These are phyloP conservation scores for Valencia hispanica DNA, from an alignment of 2,797 vertebrate genomes.

Conservation along the genomic window DNA sequence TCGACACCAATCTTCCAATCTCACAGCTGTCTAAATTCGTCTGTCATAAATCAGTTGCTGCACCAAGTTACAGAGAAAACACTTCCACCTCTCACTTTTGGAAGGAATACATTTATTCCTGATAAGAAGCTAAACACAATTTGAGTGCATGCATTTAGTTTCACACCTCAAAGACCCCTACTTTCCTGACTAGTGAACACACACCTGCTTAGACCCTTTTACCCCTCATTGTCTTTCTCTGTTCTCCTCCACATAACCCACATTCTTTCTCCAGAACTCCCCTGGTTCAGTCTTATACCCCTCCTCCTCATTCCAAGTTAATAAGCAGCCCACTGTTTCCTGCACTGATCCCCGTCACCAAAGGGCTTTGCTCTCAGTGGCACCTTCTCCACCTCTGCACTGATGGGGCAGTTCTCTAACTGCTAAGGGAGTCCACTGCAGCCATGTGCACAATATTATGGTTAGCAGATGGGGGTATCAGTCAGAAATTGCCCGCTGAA, in stretches of 20 bases:
- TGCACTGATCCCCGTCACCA: constrained; percentile 59
- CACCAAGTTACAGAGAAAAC: constrained; percentile 21
- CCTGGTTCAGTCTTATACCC: constrained; percentile 62
- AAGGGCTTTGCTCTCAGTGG: constrained; percentile 30
- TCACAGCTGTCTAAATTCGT: constrained; percentile 48
- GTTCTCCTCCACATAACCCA: constrained; percentile 66
- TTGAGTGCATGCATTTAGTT: background rate
- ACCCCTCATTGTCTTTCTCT: constrained; percentile 38
- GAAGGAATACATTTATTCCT: background rate
- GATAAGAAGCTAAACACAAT: background rate
- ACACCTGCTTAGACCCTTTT: constrained; percentile 66
- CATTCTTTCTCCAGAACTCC: constrained; percentile 79
- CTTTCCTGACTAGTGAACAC: constrained; percentile 35
- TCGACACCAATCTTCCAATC: constrained; percentile 22
- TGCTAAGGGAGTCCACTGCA: constrained; percentile 7
- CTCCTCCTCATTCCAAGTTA: constrained; percentile 52
- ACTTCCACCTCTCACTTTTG: constrained; percentile 15
- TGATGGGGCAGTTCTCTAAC: constrained; percentile 2
- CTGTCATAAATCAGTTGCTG: constrained; percentile 29
- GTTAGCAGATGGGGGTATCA: background rate
- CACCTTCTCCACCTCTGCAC: constrained; percentile 61
- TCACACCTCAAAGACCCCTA: constrained; percentile 38
- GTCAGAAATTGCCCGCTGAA: background rate
- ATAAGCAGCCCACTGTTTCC: constrained; percentile 75
- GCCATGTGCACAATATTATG: background rate